Evolutionary conservation across 1,140 invertebrate species (phyloP).

Genomic region (Drosophila tani): DNA sequence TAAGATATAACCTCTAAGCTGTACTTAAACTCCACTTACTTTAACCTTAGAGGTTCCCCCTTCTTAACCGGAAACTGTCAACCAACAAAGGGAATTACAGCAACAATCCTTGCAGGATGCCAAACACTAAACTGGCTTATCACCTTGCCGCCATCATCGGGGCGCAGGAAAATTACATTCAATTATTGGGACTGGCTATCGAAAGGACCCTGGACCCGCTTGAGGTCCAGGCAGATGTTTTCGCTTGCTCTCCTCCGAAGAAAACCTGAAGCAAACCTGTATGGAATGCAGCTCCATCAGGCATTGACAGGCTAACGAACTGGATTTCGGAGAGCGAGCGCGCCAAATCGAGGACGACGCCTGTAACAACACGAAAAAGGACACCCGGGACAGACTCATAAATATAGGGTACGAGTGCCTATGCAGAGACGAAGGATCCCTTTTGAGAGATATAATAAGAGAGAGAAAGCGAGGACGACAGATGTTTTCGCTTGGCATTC

Average conservation of each 20-base stretch:
- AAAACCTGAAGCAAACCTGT: slow-evolving; percentile 61
- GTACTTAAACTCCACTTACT: background rate
- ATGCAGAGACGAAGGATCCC: slow-evolving; percentile 50
- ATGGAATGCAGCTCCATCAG: slow-evolving; percentile 66
- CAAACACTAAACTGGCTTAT: slow-evolving; percentile 56
- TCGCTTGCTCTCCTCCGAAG: background rate
- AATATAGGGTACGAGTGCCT: slow-evolving; percentile 46
- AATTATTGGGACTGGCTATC: slow-evolving; percentile 63
- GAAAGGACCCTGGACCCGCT: slow-evolving; percentile 64
- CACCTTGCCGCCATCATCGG: slow-evolving; percentile 58
- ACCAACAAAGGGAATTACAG: slow-evolving; percentile 7
- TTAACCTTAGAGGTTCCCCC: background rate
- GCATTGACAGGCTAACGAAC: slow-evolving; percentile 41
- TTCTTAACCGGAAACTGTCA: slow-evolving; percentile 50
- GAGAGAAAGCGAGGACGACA: slow-evolving; percentile 39
- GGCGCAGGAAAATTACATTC: slow-evolving; percentile 65
- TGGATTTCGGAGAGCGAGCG: slow-evolving; percentile 36
- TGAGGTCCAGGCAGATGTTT: slow-evolving; percentile 67
- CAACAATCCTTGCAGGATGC: slow-evolving; percentile 46
- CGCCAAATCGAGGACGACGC: slow-evolving; percentile 59
- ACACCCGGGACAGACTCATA: slow-evolving; percentile 54
- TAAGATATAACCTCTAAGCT: background rate
- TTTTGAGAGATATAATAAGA: slow-evolving; percentile 17
- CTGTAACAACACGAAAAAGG: slow-evolving; percentile 67
- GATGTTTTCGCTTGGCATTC: slow-evolving; percentile 70